Evolutionary conservation across 2,888 invertebrate genomes (phyloP), one percentile per base, ranked within the genome.

Genomic region (Digitonthophagus gazella): DNA sequence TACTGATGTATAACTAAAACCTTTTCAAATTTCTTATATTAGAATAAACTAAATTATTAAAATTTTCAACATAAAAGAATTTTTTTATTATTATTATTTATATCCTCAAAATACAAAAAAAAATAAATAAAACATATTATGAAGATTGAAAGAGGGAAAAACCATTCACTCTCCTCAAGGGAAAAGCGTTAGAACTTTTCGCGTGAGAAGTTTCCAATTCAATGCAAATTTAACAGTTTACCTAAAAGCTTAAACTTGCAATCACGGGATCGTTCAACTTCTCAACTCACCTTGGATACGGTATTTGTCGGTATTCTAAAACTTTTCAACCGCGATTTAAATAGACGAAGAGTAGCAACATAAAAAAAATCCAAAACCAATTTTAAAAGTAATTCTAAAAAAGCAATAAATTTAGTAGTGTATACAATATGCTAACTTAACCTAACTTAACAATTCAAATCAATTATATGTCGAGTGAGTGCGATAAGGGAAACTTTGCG

Each of bases 211-310:
- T 70, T 70, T 70, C 63, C 61, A 70, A 70, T 70, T 65, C 67
- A 66, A 69, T 67, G 69, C 64, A 70, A 67, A 70, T 70, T 70
- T 67, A 67, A 58, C 20, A 58, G 67, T 63, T 67, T 67, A 67
- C 67, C 65, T 70, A 70, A 67, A 67, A 67, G 70, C 70, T 70
- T 65, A 70, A 70, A 70, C 70, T 70, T 67, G 66, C 70, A 70
- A 70, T 70, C 70, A 67, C 67, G 67, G 65, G 67, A 70, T 70
- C 67, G 70, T 61, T 67, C 67, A 70, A 70, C 70, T 65, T 70
- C 67, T 67, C 67, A 63, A n/a, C 65, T 70, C 67, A 65, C 68
- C 69, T 67, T 20, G 15, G 69, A 19, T 54, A 15, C 65, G 54
- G 65, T 65, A 54, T 55, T 44, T 65, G 44, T 65, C 44, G 15